Evolutionary conservation across 1,140 invertebrate species (phyloP).

Genomic region (Drosophila quadrilineata): DNA sequence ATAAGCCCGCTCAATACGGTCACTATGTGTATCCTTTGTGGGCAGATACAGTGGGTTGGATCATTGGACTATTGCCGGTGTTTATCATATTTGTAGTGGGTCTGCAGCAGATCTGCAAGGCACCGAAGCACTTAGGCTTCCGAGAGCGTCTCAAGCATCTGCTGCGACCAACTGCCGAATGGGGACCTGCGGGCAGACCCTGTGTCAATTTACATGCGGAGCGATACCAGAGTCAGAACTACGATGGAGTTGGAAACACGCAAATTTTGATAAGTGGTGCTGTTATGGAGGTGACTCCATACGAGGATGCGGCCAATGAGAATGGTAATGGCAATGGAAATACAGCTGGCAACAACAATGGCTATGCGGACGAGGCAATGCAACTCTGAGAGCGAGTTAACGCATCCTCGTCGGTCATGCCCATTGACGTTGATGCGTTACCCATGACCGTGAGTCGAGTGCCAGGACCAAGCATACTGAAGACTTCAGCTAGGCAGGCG

Average conservation of each 20-base stretch:
- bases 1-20: slow-evolving; percentile 88
- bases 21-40: slow-evolving; percentile 88
- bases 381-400: slow-evolving; percentile 74
- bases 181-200: slow-evolving; percentile 82
- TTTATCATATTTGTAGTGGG: slow-evolving; percentile 86
- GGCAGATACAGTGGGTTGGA: slow-evolving; percentile 90
- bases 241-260: slow-evolving; percentile 83
- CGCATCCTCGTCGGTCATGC: slow-evolving; percentile 43
- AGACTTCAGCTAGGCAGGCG: slow-evolving; percentile 79
- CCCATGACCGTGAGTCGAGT: slow-evolving; percentile 73
- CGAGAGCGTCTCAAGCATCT: slow-evolving; percentile 81
- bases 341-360: slow-evolving; percentile 10
- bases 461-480: slow-evolving; percentile 83
- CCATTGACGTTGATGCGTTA: slow-evolving; percentile 38
- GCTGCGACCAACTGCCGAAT: slow-evolving; percentile 80
- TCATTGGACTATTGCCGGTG: slow-evolving; percentile 87
- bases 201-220: slow-evolving; percentile 74
- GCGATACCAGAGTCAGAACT: slow-evolving; percentile 77
- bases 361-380: slow-evolving; percentile 51
- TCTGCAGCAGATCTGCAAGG: slow-evolving; percentile 84
- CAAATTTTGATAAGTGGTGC: slow-evolving; percentile 83
- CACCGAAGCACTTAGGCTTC: slow-evolving; percentile 83
- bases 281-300: slow-evolving; percentile 53
- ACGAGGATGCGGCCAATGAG: slow-evolving; percentile 42
- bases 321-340: slow-evolving; percentile 20